Conservation (phyloP, 2,113 vertebrate genomes). For the Physeter macrocephalus region DNA sequence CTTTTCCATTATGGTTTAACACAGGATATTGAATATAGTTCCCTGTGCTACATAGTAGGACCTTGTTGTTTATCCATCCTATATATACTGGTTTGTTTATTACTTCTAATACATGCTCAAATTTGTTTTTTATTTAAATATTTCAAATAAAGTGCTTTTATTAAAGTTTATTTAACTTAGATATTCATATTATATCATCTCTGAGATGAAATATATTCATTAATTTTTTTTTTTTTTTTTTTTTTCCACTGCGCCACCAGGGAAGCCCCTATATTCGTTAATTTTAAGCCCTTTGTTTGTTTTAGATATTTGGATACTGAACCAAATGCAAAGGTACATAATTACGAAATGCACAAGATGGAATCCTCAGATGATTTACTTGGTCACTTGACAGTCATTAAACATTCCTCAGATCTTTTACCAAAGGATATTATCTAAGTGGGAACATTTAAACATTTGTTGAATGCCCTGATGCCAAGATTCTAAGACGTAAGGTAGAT, state of each 20-base stretch:
- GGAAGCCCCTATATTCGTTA: neutral
- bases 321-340: neutral
- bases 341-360: neutral
- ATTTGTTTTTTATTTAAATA: neutral
- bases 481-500: conserved; percentile 34
- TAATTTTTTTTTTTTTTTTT: conserved; percentile 37
- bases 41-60: neutral
- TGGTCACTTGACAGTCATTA: neutral
- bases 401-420: conserved; percentile 29
- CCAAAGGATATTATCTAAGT: neutral
- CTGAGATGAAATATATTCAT: neutral
- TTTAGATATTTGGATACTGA: neutral
- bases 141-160: neutral
- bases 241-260: too few species aligned
- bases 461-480: neutral
- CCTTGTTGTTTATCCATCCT: neutral
- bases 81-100: neutral
- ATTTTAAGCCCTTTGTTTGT: neutral
- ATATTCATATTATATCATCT: neutral
- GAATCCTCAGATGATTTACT: conserved; percentile 15
- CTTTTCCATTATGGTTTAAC: neutral
- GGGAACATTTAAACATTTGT: conserved; percentile 28
- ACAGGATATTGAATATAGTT: neutral
- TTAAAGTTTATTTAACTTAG: neutral
- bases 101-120: neutral